These are phyloP conservation scores for Aspidoscelis tigris DNA, from an alignment of 2,113 vertebrate genomes.

Conservation along the genomic window DNA sequence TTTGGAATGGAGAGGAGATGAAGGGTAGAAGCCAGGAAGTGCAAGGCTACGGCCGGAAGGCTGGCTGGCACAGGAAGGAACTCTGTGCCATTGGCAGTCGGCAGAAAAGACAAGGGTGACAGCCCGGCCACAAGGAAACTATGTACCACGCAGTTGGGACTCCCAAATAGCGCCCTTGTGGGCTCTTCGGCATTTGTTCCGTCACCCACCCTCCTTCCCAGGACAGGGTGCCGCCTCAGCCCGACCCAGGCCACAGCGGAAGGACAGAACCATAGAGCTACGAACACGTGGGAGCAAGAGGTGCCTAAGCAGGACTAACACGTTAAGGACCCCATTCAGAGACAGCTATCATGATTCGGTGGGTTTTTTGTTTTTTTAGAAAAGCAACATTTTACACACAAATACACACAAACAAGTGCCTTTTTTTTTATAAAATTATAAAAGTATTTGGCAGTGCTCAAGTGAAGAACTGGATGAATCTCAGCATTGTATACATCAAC, in stretches of 20 bases:
- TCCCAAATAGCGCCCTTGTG: background rate
- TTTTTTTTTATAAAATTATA: conserved; percentile 43
- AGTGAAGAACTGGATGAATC: conserved; percentile 34
- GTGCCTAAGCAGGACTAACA: no score
- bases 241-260: background rate
- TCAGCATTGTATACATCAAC: conserved; percentile 23
- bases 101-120: no score
- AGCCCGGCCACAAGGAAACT: background rate
- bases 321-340: background rate
- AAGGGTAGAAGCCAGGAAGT: background rate
- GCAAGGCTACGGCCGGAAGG: background rate
- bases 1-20: conserved; percentile 23
- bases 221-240: no score
- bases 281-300: background rate
- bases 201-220: background rate
- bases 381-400: conserved; percentile 22
- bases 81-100: no score
- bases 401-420: conserved; percentile 33
- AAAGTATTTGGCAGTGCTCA: conserved; percentile 51
- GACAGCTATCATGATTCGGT: background rate
- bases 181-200: background rate
- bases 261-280: background rate
- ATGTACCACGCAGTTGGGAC: no score
- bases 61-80: no score
- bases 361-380: background rate